Evolutionary conservation across 2,888 invertebrate genomes (phyloP), one percentile per base, ranked within the genome.

Genomic region (Melieria omissa): DNA sequence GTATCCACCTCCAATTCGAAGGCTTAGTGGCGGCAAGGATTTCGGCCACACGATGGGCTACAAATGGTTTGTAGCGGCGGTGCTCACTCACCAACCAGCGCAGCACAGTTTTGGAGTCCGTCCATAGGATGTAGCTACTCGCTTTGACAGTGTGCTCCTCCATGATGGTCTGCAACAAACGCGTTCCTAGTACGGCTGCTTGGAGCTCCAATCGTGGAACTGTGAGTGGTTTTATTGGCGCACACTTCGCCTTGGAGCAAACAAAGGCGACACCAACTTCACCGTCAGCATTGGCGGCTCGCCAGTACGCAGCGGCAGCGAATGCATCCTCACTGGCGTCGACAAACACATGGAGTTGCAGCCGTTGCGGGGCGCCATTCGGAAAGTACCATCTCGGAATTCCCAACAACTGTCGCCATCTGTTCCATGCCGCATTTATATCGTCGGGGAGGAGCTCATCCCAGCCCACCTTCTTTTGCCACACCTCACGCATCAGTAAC

Each of bases 1-100:
- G 74, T 9, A 80, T 68, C 76, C 78, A 79, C 46, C 70, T 72
- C 78, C 81, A 80, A 60, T 79, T 69, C 49, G 70, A 70, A 44
- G 71, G 46, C 12, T 63, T 29, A 41, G 72, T 72, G 16, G 69
- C 64, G 14, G 75, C 74, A 45, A 69, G 72, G 52, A 78, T 78
- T 57, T 81, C 78, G 0, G 75, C 75, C 44, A 81, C 62, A 44
- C 65, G 41, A 47, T 70, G 73, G 29, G 66, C 65, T 6, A 73
- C 72, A 61, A 69, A 72, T 4, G 69, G 69, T 10, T 72, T 72
- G 55, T 71, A 67, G 46, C 41, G 64, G 10, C 72, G 44, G 41
- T 57, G 52, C n/a, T 69, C 65, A 42, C 55, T 69, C 6, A 29
- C 9, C 46, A 72, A 64, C 65, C 62, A 73, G 8, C 45, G 69